These are phyloP conservation scores for Tholera decimalis DNA, from an alignment of 2,888 invertebrate genomes.

Conservation along the genomic window DNA sequence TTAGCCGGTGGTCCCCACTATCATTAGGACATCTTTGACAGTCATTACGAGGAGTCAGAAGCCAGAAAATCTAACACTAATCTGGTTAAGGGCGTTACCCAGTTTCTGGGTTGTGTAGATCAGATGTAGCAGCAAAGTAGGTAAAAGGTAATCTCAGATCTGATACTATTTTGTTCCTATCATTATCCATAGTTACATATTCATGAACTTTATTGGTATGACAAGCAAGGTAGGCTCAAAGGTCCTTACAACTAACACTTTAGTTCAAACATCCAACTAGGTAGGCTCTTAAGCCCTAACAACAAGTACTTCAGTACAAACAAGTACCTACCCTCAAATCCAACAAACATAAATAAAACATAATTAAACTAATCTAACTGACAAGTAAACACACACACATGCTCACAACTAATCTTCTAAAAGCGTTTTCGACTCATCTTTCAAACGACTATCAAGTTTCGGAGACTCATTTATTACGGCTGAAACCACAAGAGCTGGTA, in stretches of 20 bases:
- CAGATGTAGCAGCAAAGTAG: too few species aligned
- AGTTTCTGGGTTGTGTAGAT: too few species aligned
- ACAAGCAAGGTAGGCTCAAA: background rate
- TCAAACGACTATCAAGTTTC: slow-evolving; percentile 73
- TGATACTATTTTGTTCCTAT: too few species aligned
- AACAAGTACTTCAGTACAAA: background rate
- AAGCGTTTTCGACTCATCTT: slow-evolving; percentile 78
- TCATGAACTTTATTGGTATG: too few species aligned
- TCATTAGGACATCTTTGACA: too few species aligned
- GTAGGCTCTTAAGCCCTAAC: background rate
- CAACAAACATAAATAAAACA: slow-evolving; percentile 34
- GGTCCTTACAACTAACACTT: background rate
- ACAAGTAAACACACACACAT: slow-evolving; percentile 54
- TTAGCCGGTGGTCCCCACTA: too few species aligned
- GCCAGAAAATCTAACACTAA: too few species aligned
- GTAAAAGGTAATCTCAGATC: too few species aligned
- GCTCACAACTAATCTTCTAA: slow-evolving; percentile 73
- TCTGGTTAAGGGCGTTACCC: too few species aligned
- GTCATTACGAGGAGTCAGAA: too few species aligned
- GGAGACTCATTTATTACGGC: slow-evolving; percentile 63
- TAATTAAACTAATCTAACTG: slow-evolving; percentile 64
- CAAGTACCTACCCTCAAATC: slow-evolving; percentile 10
- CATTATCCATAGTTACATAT: too few species aligned
- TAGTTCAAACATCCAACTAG: slow-evolving; percentile 1
- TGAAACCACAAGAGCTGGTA: slow-evolving; percentile 74